Evolutionary conservation across 2,113 vertebrate genomes (phyloP), one percentile per base, ranked within the genome.

Genomic region (Apeltes quadracus): DNA sequence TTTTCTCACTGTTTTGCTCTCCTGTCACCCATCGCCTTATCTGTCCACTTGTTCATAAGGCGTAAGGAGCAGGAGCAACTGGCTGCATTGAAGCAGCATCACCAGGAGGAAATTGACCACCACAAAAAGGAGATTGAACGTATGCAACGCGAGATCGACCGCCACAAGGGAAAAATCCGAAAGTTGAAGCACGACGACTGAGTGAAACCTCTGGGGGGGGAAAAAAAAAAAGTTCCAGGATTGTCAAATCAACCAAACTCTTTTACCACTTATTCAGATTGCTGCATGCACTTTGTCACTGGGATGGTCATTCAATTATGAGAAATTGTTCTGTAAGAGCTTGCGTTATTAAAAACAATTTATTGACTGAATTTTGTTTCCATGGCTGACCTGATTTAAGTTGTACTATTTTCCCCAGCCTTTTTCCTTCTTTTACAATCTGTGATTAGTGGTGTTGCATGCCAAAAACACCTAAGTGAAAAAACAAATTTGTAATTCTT

Each of bases 101-200:
- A 97, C 14, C 92, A 96, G 84, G 95, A 97, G 0, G 97, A 98
- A 88, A 97, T 97, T 0, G 61, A 81, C 8, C 94, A 96, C 81
- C 95, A 96, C 79, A 91, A 93, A 76, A 93, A 93, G 69, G 96
- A 97, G 89, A 96, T 97, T 12, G 94, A 97, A 36, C 94, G 94
- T 2, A 88, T 98, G 86, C 95, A 97, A 84, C 94, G 95, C 0
- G 96, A 97, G 76, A 97, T 97, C 0, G 95, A 97, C 73, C 95
- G 96, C 1, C 95, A 95, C 64, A 96, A 97, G 93, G 71, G 91
- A 57, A 95, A 95, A 77, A 96, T 98, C 83, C 94, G 94, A 78
- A 83, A 92, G 38, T 92, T 98, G 38, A 94, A 95, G 70, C 18
- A 92, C 2, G 91, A 91, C 0, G 92, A 94, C 84, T 93, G 92